phyloP scores from a whole-genome alignment of 2,797 vertebrate species.

The Anguilla anguilla region DNA sequence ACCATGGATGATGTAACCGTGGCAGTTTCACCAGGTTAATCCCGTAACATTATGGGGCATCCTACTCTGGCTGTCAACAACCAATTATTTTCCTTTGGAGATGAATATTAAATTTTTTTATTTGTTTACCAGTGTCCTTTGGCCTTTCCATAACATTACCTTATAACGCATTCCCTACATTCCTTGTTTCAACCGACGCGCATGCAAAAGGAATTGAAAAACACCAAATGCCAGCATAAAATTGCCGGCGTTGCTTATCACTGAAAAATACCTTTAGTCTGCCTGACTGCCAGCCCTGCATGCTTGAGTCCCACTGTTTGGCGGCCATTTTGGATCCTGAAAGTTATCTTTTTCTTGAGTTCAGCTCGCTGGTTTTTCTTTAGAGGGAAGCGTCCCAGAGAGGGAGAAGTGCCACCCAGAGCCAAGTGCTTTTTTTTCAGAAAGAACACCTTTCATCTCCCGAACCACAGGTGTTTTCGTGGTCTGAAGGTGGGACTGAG shows the following conservation, averaged over 20 bases:
- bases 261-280: slow-evolving; percentile 46
- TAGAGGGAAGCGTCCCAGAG: slow-evolving; percentile 32
- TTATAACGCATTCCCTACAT: slow-evolving; percentile 50
- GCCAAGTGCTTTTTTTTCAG: neutral
- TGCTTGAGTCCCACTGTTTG: slow-evolving; percentile 37
- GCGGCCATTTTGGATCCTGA: slow-evolving; percentile 31
- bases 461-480: neutral
- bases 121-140: neutral
- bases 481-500: neutral
- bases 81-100: neutral
- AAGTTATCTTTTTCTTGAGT: slow-evolving; percentile 48
- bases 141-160: slow-evolving; percentile 27
- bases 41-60: neutral
- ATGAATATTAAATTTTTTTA: no score
- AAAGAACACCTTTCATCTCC: neutral
- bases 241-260: slow-evolving; percentile 48
- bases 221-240: slow-evolving; percentile 30
- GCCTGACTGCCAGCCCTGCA: slow-evolving; percentile 35
- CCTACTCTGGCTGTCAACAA: neutral
- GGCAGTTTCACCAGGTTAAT: neutral
- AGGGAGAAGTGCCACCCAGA: neutral
- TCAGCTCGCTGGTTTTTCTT: slow-evolving; percentile 42
- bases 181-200: slow-evolving; percentile 38
- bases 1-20: neutral
- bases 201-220: slow-evolving; percentile 7